Base-by-base conservation (phyloP, 23 tunicate species). In the Ascidia mentula region DNA sequence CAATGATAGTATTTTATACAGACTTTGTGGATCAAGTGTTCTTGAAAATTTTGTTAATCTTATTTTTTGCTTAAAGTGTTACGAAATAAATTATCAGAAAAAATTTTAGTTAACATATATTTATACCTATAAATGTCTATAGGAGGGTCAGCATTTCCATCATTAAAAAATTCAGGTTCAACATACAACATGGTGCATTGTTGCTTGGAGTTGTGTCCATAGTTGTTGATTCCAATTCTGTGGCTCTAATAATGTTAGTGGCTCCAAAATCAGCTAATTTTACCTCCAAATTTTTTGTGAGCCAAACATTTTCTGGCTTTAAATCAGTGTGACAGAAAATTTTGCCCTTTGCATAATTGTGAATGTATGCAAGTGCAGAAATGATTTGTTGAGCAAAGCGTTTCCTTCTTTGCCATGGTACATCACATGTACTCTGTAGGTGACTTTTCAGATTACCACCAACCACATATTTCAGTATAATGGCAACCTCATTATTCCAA, bases 241-340 rank as follows among this genome's bases (percentile, higher is more conserved):
- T 5, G 24, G 65, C 13, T 53, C 12, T 9, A 1, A 53, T 53
- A 28, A 53, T 28, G 65, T 53, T 53, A 53, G 22, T 53, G 22
- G 65, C 65, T 53, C 65, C 65, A 53, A 53, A 53, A 53, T 53
- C 65, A 53, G 65, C 13, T 3, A 53, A 28, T 53, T 53, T 53
- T 28, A 53, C 65, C 4, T 28, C 22, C 1, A 53, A 28, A 9
- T 53, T 53, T 3, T 6, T 53, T 3, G 65, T 53, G 13, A 53
- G 7, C 24, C 22, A 53, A 9, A 53, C 13, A 28, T 53, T 53
- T 5, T 53, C 65, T 20, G 65, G 65, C 24, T 53, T 53, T 5
- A 53, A 3, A 53, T 53, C 65, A 53, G 28, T 20, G 13, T 53
- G 65, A 53, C 65, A 53, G 24, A 53, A 53, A 20, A 28, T 53